Conservation (phyloP, 2,113 vertebrate genomes). For the Fulica atra region DNA sequence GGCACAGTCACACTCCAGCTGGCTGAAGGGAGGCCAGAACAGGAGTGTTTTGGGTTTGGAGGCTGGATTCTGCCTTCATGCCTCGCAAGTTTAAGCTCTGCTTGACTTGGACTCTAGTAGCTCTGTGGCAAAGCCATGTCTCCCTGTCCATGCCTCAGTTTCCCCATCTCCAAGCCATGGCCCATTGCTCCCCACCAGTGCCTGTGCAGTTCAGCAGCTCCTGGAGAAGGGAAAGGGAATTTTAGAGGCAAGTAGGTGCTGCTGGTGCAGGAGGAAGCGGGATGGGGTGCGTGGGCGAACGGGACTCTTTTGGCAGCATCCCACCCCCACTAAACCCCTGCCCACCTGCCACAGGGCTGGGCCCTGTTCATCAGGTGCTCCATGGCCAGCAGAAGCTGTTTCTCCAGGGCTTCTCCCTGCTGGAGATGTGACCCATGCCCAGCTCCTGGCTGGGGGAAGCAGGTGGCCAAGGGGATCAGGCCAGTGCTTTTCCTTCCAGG, state of each 20-base stretch:
- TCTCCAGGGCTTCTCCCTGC: neutral
- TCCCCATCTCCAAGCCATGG: neutral
- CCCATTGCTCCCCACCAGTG: neutral
- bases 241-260: neutral
- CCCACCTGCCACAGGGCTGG: neutral
- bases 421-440: neutral
- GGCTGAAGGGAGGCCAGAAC: neutral
- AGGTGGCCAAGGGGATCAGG: rapidly evolving
- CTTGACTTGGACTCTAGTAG: neutral
- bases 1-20: neutral
- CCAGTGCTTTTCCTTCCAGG: neutral
- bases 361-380: neutral
- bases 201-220: neutral
- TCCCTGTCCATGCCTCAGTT: neutral
- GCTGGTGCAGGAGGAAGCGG: neutral
- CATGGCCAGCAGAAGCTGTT: rapidly evolving
- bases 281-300: rapidly evolving
- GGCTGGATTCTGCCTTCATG: neutral
- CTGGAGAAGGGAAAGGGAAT: neutral
- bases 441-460: neutral
- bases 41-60: neutral
- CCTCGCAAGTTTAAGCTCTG: neutral
- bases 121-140: rapidly evolving
- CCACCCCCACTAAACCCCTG: neutral
- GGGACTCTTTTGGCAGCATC: neutral